A percentile compares a stretch with the other conserved stretches of the same genome.
Evolutionary conservation across 2,888 invertebrate genomes (phyloP).

Genomic region (Drosophila affinis): DNA sequence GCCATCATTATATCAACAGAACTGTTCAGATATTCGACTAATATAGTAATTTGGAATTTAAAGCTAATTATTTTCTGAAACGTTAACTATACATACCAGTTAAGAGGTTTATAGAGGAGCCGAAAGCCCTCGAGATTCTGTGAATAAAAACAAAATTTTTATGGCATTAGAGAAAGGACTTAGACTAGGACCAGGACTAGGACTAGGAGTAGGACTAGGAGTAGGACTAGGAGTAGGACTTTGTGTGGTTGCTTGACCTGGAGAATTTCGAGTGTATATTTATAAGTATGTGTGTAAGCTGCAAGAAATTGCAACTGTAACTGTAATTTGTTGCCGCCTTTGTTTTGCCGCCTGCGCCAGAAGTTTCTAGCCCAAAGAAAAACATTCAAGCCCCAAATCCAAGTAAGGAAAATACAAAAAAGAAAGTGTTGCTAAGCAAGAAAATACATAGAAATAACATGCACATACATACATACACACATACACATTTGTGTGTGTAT

Average conservation of each 20-base stretch:
- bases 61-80: too few relatives aligned
- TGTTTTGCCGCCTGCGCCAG: constrained; percentile 62
- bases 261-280: background rate
- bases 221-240: background rate
- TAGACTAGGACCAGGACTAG: background rate
- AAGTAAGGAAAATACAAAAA: constrained; percentile 25
- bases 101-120: too few relatives aligned
- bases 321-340: constrained; percentile 68
- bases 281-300: constrained; percentile 3
- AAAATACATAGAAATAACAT: constrained; percentile 14
- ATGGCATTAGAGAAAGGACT: background rate
- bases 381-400: constrained; percentile 28
- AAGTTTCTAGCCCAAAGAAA: constrained; percentile 62
- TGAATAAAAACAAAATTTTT: too few relatives aligned
- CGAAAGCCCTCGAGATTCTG: too few relatives aligned
- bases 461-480: background rate
- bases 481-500: too few relatives aligned
- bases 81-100: too few relatives aligned
- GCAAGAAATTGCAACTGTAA: constrained; percentile 64
- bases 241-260: constrained; percentile 2
- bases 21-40: too few relatives aligned
- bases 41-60: too few relatives aligned
- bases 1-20: too few relatives aligned
- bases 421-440: constrained; percentile 7
- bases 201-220: too few relatives aligned